Evolutionary conservation across 2,113 vertebrate genomes (phyloP).

Genomic region (Ginglymostoma cirratum): DNA sequence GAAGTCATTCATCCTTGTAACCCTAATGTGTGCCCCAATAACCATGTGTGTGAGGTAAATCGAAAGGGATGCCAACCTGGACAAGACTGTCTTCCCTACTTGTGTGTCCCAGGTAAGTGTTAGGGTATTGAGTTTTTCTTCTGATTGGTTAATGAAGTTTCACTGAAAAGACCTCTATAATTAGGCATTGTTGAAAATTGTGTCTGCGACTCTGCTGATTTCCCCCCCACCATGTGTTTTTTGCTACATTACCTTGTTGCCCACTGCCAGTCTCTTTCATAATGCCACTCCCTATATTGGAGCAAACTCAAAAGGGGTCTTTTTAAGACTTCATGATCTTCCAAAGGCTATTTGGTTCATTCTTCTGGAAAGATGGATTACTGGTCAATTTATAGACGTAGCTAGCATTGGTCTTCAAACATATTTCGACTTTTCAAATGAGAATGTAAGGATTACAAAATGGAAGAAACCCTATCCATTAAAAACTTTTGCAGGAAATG

Average conservation of each 20-base stretch:
- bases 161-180: neutral
- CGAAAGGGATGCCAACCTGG: slow-evolving; percentile 77
- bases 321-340: neutral
- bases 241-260: neutral
- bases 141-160: neutral
- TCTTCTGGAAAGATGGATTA: neutral
- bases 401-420: neutral
- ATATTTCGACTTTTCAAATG: neutral
- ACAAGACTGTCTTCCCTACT: slow-evolving; percentile 75
- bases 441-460: neutral
- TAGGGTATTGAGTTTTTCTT: neutral
- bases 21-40: slow-evolving; percentile 86
- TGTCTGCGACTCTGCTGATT: neutral
- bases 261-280: neutral
- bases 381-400: neutral
- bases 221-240: neutral
- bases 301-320: neutral
- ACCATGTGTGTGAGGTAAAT: slow-evolving; percentile 89
- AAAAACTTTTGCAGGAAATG: neutral
- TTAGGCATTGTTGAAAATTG: neutral
- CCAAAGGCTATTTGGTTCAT: neutral
- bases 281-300: neutral
- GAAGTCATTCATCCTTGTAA: slow-evolving; percentile 97
- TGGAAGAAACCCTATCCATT: neutral
- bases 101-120: slow-evolving; percentile 72